Conservation (phyloP, 1,140 invertebrate genomes). For the Heterodera schachtii region DNA sequence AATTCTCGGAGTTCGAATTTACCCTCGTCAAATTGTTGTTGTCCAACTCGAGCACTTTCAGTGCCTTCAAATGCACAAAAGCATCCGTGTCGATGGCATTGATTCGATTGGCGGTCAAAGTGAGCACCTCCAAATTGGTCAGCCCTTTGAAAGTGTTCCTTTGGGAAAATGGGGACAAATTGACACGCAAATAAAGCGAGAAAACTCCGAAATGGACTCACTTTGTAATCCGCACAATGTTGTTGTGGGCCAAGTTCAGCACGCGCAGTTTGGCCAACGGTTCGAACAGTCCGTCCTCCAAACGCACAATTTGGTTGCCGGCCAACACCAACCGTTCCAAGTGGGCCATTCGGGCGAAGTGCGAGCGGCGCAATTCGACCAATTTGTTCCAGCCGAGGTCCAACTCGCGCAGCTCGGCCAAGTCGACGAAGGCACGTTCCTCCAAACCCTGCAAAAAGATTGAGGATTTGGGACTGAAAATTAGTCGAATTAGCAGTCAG, state of each 20-base stretch:
- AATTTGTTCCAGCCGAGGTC: constrained; percentile 46
- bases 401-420: constrained; percentile 31
- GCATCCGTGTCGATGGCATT: constrained; percentile 42
- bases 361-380: constrained; percentile 25
- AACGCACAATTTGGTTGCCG: constrained; percentile 47
- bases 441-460: constrained; percentile 39
- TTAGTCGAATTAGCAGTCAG: no score
- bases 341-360: constrained; percentile 35
- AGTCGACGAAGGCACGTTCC: constrained; percentile 41
- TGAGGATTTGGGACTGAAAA: no score
- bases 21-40: constrained; percentile 48
- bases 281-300: constrained; percentile 58
- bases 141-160: constrained; percentile 59
- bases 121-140: constrained; percentile 46
- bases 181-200: background rate
- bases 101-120: constrained; percentile 48
- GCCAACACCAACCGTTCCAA: constrained; percentile 41
- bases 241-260: constrained; percentile 56
- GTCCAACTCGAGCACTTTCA: constrained; percentile 54
- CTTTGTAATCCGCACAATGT: constrained; percentile 55
- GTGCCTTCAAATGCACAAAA: constrained; percentile 48
- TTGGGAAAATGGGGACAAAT: background rate
- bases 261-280: constrained; percentile 47
- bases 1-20: no score
- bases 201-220: constrained; percentile 26